Base-by-base conservation (phyloP, 2,113 vertebrate genomes). In the Osmerus mordax region DNA sequence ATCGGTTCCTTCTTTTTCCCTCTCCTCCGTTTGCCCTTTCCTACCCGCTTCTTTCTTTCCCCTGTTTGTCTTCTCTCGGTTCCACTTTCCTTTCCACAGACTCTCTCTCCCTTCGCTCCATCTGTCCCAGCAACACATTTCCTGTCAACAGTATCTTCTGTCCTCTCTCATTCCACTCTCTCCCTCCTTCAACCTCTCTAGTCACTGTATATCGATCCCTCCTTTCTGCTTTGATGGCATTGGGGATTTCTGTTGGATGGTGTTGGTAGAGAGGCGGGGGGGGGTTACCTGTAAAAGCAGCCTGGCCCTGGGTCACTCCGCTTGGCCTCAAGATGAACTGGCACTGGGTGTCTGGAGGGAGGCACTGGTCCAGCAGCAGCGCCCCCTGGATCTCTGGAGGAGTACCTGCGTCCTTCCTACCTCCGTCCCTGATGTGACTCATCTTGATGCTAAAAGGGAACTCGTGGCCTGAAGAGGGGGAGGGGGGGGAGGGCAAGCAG, bases 401-500 rank as follows among this genome's bases (percentile, higher is more conserved):
- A 73, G 80, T 90, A 18, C 71, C 52, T 0, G 81, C 80, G 59
- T 91, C 94, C 41, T 47, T 47, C 88, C 91, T 90, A n/a, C 87
- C 85, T 61, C 78, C 91, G 0, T 95, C 92, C 3, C 94, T 93
- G 64, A 98, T 91, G 81, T 97, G 95, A 89, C 93, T 97, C 94
- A 97, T 99, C 93, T 96, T 97, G 71, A 99, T 98, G 86, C 93
- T 94, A 78, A 96, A 97, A 68, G 96, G 96, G 86, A 94, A 96
- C 85, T 99, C 97, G 2, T 99, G 97, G 56, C 97, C 97, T 98
- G 82, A 64, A 25, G 19, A 52, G 36, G 16, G 61, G 62, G 2
- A 1, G 41, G 21, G 52, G 11, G 21, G 52, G 11, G 19, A 14
- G 25, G 55, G 4, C 55, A 18, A 56, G 55, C 55, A 3, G 15